Percentiles rank a stretch among this genome's conserved stretches.
These are phyloP conservation scores for Mormyrus hasselquistii DNA, from an alignment of 2,797 vertebrate species.

Conservation along the genomic window DNA sequence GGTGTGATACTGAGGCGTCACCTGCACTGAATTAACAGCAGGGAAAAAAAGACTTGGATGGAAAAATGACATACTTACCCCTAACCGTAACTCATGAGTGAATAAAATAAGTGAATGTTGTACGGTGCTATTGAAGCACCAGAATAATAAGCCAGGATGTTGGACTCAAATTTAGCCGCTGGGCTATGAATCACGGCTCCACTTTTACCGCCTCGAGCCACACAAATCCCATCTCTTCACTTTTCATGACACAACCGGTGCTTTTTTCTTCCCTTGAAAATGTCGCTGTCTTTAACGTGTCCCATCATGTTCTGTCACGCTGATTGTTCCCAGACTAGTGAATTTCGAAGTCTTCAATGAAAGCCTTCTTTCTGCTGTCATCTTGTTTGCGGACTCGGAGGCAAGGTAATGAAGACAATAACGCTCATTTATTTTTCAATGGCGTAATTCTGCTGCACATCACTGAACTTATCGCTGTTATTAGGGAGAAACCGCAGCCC, in stretches of 20 bases:
- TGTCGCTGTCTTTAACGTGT: background rate
- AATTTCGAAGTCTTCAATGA: background rate
- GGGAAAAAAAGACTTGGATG: background rate
- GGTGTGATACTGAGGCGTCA: background rate
- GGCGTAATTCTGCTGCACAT: background rate
- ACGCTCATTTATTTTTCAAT: background rate
- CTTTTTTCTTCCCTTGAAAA: background rate
- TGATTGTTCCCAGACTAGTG: background rate
- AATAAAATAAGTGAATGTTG: background rate
- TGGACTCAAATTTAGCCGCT: background rate
- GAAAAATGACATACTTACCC: background rate
- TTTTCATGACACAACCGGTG: background rate
- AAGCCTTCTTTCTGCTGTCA: background rate
- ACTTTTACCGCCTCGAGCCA: background rate
- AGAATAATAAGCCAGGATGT: background rate
- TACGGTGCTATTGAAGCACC: background rate
- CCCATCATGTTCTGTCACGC: background rate
- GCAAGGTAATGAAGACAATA: slow-evolving; percentile 2
- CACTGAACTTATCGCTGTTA: background rate
- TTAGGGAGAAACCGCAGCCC: background rate
- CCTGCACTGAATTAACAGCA: background rate
- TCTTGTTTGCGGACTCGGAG: background rate
- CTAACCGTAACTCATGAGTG: background rate
- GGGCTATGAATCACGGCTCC: background rate
- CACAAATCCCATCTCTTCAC: background rate